Evolutionary conservation across 2,113 vertebrate genomes (phyloP), one percentile per base, ranked within the genome.

Genomic region (Catharus bicknelli): DNA sequence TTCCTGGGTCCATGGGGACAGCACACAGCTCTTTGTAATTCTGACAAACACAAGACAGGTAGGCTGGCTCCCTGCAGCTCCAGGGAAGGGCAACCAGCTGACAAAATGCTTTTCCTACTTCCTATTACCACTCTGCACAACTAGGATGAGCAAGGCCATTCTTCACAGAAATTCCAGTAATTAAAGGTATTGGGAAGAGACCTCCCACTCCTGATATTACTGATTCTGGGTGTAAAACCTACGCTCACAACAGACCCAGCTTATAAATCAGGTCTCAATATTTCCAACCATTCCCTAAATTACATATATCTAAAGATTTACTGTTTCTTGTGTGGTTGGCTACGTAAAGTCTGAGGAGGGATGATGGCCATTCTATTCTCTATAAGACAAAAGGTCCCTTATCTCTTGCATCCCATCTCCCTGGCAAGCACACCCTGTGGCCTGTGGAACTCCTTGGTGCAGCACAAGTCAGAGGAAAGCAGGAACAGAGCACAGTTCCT

Each of bases 31-130:
- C 38, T 51, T 26, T 27, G 1, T 4, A n/a, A 34, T 72, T 61
- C 67, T 57, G 55, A 45, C 48, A 36, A 68, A 63, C 25, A 62
- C 0, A 1, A 40, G 53, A 25, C 0, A 5, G 42, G 64, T 7
- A 51, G 45, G 5, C 6, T 36, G 81, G 40, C 66, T 83, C 82
- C 58, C 75, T 79, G 78, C 58, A 79, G 82, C 62, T 85, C 50
- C 3, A 40, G 30, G 13, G 36, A 75, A 51, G 61, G 89, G 21
- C 58, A 78, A 50, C 10, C 45, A 72, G 58, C 27, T 55, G 38
- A 73, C 67, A 85, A 91, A 80, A 88, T 21, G 25, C 43, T 90
- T 47, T 62, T 43, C 67, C 34, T 59, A 5, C 45, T 62, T 69
- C 42, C 68, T n/a, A 27, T 22, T 32, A 38, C n/a, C n/a, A 63